Percentiles rank a stretch among this genome's conserved stretches.
Conservation (phyloP, 2,797 vertebrate species). For the Octomys mimax region DNA sequence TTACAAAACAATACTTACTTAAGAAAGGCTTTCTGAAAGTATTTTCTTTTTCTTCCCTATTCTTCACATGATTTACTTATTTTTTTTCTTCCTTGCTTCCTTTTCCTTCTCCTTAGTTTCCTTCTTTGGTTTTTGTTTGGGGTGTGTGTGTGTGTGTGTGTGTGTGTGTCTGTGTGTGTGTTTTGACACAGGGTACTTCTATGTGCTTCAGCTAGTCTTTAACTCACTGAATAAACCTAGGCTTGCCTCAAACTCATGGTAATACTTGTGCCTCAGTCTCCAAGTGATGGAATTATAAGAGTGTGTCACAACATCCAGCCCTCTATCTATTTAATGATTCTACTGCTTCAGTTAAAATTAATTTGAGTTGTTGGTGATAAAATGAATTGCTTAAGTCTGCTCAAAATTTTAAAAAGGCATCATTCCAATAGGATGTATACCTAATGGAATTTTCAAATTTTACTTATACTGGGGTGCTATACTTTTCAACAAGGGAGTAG, state of each 20-base stretch:
- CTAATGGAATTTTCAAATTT: background rate
- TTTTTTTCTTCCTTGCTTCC: background rate
- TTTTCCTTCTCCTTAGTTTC: background rate
- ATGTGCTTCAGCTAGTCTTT: background rate
- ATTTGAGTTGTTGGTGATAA: background rate
- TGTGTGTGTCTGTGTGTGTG: background rate
- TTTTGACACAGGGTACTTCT: background rate
- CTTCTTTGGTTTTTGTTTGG: background rate
- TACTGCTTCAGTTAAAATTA: constrained; percentile 40
- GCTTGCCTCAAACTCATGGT: background rate
- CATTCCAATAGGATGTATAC: background rate
- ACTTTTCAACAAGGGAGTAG: background rate
- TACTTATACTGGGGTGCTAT: constrained; percentile 2
- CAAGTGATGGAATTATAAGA: background rate
- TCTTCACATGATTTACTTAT: background rate
- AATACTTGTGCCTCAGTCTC: background rate
- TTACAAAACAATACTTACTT: constrained; percentile 69
- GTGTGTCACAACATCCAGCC: background rate
- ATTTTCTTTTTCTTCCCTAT: background rate
- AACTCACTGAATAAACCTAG: background rate
- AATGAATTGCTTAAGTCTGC: background rate
- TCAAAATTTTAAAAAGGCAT: constrained; percentile 27
- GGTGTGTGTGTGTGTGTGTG: background rate
- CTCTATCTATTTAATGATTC: constrained; percentile 14
- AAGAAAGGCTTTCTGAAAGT: constrained; percentile 52